Base-by-base conservation (phyloP, 2,888 invertebrate species). In the Leptarthrus brevirostris region DNA sequence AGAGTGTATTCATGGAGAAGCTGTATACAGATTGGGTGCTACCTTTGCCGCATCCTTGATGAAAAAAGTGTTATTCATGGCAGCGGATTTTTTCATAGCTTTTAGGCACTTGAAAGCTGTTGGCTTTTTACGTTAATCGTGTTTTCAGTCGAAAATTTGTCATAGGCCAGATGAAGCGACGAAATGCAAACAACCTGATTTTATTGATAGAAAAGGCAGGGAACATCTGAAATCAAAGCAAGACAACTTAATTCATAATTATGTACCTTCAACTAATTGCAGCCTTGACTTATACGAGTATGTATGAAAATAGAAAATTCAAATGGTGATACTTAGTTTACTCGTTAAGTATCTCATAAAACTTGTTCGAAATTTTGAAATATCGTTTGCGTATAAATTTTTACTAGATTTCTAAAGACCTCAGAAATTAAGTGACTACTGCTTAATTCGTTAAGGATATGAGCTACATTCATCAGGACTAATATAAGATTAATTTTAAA, bases 51-150 rank as follows among this genome's bases (percentile, higher is more conserved):
- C 18, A 3, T 12, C 20, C 36, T 58, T 36, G 36, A 18, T 40
- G 3, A 18, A 6, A 20, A 49, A 20, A 5, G 49, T 20, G 18
- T 16, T 49, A 4, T 49, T 8, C 20, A 36, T 36, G 20, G 36
- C 34, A 58, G 36, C 18, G 20, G 58, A 14, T 36, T 36, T 56
- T 56, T 30, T 34, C 18, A 6, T 3, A 40, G 12, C 20, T 58
- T 16, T 34, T 58, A 36, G 18, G 18, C 58, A 18, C 40, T 10
- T 36, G 16, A 58, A 36, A 18, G 58, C 58, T 58, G 58, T 58
- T 58, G 20, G 36, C n/a, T 34, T 58, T 58, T 58, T 58, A 34
- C 58, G 58, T 58, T 58, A 58, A 58, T 58, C 58, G 58, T 36
- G 36, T 58, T 58, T 36, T 20, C 58, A 18, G 8, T 58, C n/a